These are phyloP conservation scores for Dreissena polymorpha DNA, from an alignment of 1,140 invertebrate genomes.

Conservation along the genomic window DNA sequence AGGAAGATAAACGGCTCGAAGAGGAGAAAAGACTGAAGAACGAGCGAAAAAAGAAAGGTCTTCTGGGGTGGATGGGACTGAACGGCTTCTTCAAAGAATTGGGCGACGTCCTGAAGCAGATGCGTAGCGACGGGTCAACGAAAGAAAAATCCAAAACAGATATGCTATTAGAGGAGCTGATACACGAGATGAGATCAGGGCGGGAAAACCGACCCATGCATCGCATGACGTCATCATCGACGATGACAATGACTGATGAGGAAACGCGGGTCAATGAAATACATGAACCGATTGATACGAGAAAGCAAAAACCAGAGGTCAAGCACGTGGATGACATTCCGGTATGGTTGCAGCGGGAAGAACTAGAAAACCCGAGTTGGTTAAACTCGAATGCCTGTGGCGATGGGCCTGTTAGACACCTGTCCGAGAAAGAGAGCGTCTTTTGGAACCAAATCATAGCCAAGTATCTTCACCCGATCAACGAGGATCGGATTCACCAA, in stretches of 20 bases:
- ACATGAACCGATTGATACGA: background rate
- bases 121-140: slow-evolving; percentile 38
- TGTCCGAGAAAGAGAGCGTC: slow-evolving; percentile 64
- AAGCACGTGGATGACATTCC: slow-evolving; percentile 31
- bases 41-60: slow-evolving; percentile 74
- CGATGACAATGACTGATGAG: background rate
- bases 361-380: slow-evolving; percentile 64
- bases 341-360: slow-evolving; percentile 55
- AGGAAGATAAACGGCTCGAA: slow-evolving; percentile 47
- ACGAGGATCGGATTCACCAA: slow-evolving; percentile 67
- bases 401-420: slow-evolving; percentile 86
- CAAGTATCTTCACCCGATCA: slow-evolving; percentile 71
- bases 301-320: background rate
- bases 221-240: background rate
- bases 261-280: background rate
- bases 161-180: slow-evolving; percentile 63
- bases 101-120: slow-evolving; percentile 62
- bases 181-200: slow-evolving; percentile 58
- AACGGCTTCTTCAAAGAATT: slow-evolving; percentile 61
- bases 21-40: slow-evolving; percentile 56
- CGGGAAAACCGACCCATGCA: slow-evolving; percentile 3
- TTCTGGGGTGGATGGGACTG: slow-evolving; percentile 66
- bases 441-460: slow-evolving; percentile 74
- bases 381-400: slow-evolving; percentile 83
- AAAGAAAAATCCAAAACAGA: slow-evolving; percentile 61